Evolutionary conservation across 2,797 vertebrate species (phyloP).

Genomic region (Spheniscus humboldti): DNA sequence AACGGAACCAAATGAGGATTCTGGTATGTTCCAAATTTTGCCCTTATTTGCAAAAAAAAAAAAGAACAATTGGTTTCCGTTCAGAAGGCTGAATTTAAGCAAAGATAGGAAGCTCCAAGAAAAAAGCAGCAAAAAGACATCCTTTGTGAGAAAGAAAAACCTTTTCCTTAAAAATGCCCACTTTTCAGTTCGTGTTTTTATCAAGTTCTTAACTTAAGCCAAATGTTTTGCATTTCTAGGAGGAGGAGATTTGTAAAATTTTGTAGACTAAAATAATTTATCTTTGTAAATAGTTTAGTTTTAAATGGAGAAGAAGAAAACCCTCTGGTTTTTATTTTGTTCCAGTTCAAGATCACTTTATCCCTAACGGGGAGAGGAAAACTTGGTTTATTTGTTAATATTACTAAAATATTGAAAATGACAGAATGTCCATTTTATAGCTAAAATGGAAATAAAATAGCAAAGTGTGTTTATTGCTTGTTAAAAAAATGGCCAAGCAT

Average conservation of each 20-base stretch:
- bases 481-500: neutral
- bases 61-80: neutral
- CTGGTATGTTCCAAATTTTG: slow-evolving; percentile 67
- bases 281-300: neutral
- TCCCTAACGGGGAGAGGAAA: neutral
- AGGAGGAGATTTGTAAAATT: neutral
- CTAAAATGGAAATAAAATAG: neutral
- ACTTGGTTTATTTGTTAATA: neutral
- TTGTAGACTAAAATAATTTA: neutral
- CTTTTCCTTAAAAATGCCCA: neutral
- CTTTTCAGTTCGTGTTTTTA: neutral
- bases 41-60: neutral
- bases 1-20: slow-evolving; percentile 72
- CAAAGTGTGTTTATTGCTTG: neutral
- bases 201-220: neutral
- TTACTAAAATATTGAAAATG: neutral
- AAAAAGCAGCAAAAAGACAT: neutral
- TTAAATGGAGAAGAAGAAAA: neutral
- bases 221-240: neutral
- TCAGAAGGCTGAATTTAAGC: neutral
- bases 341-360: neutral
- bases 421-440: neutral
- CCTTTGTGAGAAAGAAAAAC: neutral
- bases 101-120: neutral
- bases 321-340: neutral